Evolutionary conservation across 2,797 vertebrate genomes (phyloP).

Genomic region (Setipinna tenuifilis): DNA sequence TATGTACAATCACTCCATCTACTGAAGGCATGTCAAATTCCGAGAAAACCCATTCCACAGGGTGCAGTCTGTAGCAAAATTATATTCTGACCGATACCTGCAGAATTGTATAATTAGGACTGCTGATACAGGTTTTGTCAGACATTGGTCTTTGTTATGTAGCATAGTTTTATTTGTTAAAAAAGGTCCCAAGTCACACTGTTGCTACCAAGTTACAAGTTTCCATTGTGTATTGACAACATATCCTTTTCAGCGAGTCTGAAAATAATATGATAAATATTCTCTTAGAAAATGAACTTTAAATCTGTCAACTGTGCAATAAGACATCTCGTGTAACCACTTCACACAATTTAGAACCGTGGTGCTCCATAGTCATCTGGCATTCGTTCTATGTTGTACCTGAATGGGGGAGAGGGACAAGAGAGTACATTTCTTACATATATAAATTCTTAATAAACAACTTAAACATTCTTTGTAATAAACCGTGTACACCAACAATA

Average conservation of each 20-base stretch:
- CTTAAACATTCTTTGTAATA: too few relatives aligned
- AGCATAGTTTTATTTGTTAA: too few relatives aligned
- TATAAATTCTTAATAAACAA: background rate
- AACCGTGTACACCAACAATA: too few relatives aligned
- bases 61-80: too few relatives aligned
- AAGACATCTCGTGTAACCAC: background rate
- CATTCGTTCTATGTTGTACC: slow-evolving; percentile 98
- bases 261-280: background rate
- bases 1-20: too few relatives aligned
- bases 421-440: background rate
- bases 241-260: background rate
- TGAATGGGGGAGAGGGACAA: slow-evolving; percentile 57
- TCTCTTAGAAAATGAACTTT: background rate
- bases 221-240: background rate
- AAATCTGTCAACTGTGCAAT: background rate
- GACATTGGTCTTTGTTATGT: too few relatives aligned
- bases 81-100: too few relatives aligned
- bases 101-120: too few relatives aligned
- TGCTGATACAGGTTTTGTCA: too few relatives aligned
- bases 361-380: slow-evolving; percentile 97
- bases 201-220: background rate
- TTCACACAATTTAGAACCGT: slow-evolving; percentile 75
- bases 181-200: too few relatives aligned
- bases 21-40: too few relatives aligned
- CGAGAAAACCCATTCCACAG: too few relatives aligned